Base-by-base conservation (phyloP, 2,888 invertebrate genomes). In the Diarsia mendica region DNA sequence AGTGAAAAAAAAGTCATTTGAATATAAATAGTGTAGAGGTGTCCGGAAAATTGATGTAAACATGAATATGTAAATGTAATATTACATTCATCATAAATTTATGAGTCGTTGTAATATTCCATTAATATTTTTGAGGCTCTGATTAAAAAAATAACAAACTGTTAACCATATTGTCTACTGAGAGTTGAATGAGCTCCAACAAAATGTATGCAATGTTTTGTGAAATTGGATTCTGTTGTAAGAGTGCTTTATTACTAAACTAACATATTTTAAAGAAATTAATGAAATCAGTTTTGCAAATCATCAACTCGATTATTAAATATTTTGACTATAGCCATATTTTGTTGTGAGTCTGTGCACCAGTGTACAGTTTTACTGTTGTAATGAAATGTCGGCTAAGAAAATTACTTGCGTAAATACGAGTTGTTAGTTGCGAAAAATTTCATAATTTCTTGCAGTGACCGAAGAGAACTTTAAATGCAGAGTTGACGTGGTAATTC, bases 1-100 rank as follows among this genome's bases (percentile, higher is more conserved):
- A 75, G 67, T 68, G 60, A 63, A 72, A 80, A 80, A 74, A 75
- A 68, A 83, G 84, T 82, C 84, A 84, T 75, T 72, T 69, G 58
- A 70, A 69, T 84, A 72, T 77, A 65, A 72, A 72, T 72, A 75
- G 39, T 67, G 33, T 68, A 67, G 46, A 68, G 1, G 67, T 73
- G 39, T 48, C 18, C 23, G 58, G 20, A 49, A 81, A 78, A 66
- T 66, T 44, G 6, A 53, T 77, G 48, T 73, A 60, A 83, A 78
- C 60, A 82, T 64, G 28, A 49, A 60, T 77, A 68, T 51, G 65
- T 68, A 44, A 77, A 68, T 72, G 28, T 70, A 60, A 44, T 76
- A 51, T 61, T 48, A n/a, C 5, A 63, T 75, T 55, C 67, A 66
- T 55, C 23, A 63, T 44, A 75, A 66, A 75, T 61, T 75, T 55